Conservation (phyloP, 30 jellyfish, hydroid and myxozoan species). For the Hydra vulgaris region DNA sequence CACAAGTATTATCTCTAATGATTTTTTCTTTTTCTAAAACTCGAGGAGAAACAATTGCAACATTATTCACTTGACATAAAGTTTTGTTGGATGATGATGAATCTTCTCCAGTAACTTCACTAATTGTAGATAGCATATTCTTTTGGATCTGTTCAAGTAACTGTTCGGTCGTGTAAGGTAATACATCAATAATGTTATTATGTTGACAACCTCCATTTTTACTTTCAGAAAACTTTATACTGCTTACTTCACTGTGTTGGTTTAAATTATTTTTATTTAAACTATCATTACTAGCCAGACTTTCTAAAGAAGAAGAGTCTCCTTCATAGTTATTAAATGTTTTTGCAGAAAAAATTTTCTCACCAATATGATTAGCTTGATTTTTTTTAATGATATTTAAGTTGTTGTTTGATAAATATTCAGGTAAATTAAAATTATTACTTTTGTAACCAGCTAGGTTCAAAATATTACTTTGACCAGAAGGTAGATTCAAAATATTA, state of each 20-base stretch:
- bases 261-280: slow-evolving; percentile 29
- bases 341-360: no score
- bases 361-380: neutral
- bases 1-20: neutral
- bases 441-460: neutral
- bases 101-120: neutral
- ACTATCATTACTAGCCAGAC: slow-evolving; percentile 57
- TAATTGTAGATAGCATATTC: neutral
- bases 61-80: neutral
- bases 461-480: neutral
- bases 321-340: neutral
- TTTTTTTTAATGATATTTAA: no score
- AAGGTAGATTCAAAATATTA: neutral
- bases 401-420: neutral
- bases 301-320: slow-evolving; percentile 1
- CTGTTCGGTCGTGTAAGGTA: slow-evolving; percentile 10
- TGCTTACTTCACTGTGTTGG: no score
- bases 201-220: neutral
- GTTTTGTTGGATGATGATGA: neutral
- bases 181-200: neutral
- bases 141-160: slow-evolving; percentile 16
- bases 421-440: neutral
- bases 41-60: neutral
- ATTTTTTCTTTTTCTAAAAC: neutral
- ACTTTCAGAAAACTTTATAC: neutral